Evolutionary conservation across 1,140 invertebrate genomes (phyloP), one percentile per base, ranked within the genome.

Genomic region (Triops longicaudatus): DNA sequence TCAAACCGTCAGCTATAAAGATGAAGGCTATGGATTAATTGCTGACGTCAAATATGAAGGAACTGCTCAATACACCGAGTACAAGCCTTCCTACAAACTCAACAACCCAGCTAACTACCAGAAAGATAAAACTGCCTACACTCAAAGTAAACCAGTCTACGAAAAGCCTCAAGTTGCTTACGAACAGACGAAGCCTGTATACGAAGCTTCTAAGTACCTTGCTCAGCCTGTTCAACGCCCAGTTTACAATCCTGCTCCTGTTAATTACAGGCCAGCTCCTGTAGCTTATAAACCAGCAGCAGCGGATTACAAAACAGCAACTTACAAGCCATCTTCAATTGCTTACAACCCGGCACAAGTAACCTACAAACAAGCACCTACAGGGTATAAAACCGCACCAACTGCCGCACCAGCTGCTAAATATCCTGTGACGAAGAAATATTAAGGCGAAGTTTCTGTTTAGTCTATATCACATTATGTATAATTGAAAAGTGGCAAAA

Each of bases 11-110:
- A 79, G 78, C 73, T 80, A 80, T 42, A 37, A 76, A 2, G 79
- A 76, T 22, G 78, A 73, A 2, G 77, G 75, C n/a, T 43, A 44
- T 22, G 74, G 74, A 10, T 17, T 75, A 17, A 44, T 75, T 17
- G 74, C 74, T 4, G 43, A 75, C 37, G 74, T 75, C 26, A 75
- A 75, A 44, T 75, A 75, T 81, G 90, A 91, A 81, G 91, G 90
- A 6, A 87, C 89, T 78, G 89, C 90, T 0, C 86, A 84, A 27
- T 91, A 89, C 80, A 89, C 14, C 17, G 50, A 37, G 31, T 37
- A 63, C 5, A 63, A 63, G 1, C 44, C 5, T 22, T 9, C 44
- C 1, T 63, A 63, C 44, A 63, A 63, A 63, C 44, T 12, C 44
- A 63, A 14, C 14, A 12, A 63, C 22, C 14, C 44, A 11, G 12